These are phyloP conservation scores for Pao palembangensis DNA, from an alignment of 2,113 vertebrate genomes.

Conservation along the genomic window DNA sequence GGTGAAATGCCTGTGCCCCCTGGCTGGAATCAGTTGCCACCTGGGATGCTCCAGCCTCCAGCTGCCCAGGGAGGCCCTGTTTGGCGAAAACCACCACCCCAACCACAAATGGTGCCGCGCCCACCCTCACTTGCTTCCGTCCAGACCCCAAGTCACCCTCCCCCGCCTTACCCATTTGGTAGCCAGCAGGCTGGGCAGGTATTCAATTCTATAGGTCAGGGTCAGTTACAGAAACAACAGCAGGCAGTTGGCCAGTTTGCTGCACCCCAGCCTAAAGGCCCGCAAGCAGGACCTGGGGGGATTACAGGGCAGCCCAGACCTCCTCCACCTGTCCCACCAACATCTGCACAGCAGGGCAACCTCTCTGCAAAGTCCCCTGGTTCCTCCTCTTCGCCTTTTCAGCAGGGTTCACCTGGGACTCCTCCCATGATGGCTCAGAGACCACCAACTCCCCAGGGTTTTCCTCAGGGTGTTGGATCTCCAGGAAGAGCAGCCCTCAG, in stretches of 20 bases:
- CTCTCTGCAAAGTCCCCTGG: constrained; percentile 95
- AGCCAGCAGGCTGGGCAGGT: constrained; percentile 94
- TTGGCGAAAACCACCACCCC: constrained; percentile 91
- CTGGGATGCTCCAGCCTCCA: constrained; percentile 86
- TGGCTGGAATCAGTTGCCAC: constrained; percentile 93
- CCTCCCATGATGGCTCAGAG: constrained; percentile 94
- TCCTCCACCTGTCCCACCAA: constrained; percentile 81
- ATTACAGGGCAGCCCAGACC: constrained; percentile 79
- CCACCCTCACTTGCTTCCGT: constrained; percentile 89
- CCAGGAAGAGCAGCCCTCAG: constrained; percentile 89
- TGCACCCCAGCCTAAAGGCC: constrained; percentile 89
- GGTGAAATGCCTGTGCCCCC: constrained; percentile 88
- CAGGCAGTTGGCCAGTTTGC: constrained; percentile 90
- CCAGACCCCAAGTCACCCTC: constrained; percentile 94
- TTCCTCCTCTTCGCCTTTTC: constrained; percentile 97
- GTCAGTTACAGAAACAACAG: constrained; percentile 81
- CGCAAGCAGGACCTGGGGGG: constrained; percentile 81
- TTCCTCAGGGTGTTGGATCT: constrained; percentile 91
- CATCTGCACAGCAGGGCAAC: constrained; percentile 85
- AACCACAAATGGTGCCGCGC: constrained; percentile 83
- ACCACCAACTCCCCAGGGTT: constrained; percentile 88
- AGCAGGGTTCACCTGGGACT: constrained; percentile 95
- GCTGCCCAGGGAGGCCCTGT: constrained; percentile 82
- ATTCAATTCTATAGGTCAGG: constrained; percentile 70
- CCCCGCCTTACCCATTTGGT: constrained; percentile 96